A percentile compares a stretch with the other conserved stretches of the same genome.
These are phyloP conservation scores for Orius insidiosus DNA, from an alignment of 1,140 invertebrate species.

Conservation along the genomic window DNA sequence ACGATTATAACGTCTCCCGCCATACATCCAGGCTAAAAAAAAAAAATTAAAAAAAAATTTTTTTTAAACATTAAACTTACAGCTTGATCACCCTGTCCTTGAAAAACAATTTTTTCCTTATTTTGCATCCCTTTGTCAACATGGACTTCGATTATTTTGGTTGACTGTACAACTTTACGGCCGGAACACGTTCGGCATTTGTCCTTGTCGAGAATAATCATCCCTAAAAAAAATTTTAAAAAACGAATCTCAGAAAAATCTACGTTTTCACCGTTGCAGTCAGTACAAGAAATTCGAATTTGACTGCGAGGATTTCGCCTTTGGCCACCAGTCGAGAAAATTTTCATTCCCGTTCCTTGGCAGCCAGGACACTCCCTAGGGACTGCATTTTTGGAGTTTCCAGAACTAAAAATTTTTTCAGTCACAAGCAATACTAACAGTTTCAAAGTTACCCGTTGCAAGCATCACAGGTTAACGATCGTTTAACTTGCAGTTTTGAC, in stretches of 20 bases:
- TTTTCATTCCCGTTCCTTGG: constrained; percentile 58
- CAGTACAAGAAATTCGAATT: constrained; percentile 52
- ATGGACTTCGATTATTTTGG: constrained; percentile 71
- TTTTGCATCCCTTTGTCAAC: constrained; percentile 85
- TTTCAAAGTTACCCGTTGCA: constrained; percentile 47
- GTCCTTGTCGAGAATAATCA: constrained; percentile 63
- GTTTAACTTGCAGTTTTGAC: constrained; percentile 64
- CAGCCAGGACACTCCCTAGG: constrained; percentile 55
- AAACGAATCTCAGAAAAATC: constrained; percentile 2
- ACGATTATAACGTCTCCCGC: constrained; percentile 82
- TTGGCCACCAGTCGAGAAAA: constrained; percentile 46
- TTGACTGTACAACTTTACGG: constrained; percentile 57
- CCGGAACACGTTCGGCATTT: constrained; percentile 65
- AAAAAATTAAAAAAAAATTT: constrained; percentile 3
- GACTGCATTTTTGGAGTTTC: constrained; percentile 53
- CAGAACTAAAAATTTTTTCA: constrained; percentile 27
- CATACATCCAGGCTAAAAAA: constrained; percentile 43
- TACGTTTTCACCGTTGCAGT: constrained; percentile 47
- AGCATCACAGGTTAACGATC: constrained; percentile 66
- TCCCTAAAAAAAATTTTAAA: constrained; percentile 27
- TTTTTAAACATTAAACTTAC: constrained; percentile 24
- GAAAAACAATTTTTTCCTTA: constrained; percentile 69
- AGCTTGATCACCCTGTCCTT: constrained; percentile 75
- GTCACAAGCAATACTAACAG: background rate
- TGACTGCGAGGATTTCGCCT: constrained; percentile 75